Evolutionary conservation across 2,113 vertebrate genomes (phyloP), one percentile per base, ranked within the genome.

Genomic region (Gracilinanus agilis): DNA sequence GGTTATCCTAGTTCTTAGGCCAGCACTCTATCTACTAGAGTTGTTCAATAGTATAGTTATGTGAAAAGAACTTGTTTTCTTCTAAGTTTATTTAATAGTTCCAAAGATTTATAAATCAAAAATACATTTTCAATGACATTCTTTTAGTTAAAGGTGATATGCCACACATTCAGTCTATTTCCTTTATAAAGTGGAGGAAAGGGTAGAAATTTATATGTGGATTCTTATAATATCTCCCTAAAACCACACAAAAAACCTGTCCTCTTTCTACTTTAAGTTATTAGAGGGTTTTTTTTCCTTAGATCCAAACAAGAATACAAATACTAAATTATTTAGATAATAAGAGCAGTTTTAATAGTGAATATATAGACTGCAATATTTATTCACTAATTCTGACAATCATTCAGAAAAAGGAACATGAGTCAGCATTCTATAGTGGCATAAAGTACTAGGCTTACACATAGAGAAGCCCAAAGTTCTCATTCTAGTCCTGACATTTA

Each of bases 121-220:
- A 55, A 90, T 2, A 13, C 0, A 49, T 54, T 93, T 58, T 94
- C 88, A 24, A 91, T 67, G n/a, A 6, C 92, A 97, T 90, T 54
- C 92, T 90, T 95, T 23, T 91, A 95, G 27, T 92, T 29, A 92
- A 61, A n/a, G 90, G 91, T 53, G 58, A 93, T 24, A 53, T 9
- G 89, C n/a, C 90, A 56, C n/a, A n/a, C 75, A 49, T 19, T 91
- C 90, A 96, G 89, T 94, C 93, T 91, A 91, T 96, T 95, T 92
- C 93, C 96, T 90, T 95, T 93, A 92, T 90, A 92, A 93, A 94
- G 90, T 91, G 93, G 61, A 91, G 92, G 92, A 92, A 96, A 95
- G 54, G 94, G 95, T 91, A 67, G 89, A 75, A 96, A 90, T 95
- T 54, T 67, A 55, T 93, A 96, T 92, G 95, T 92, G 27, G 91